Evolutionary conservation across 2,113 vertebrate species (phyloP).

Genomic region (Mirza zaza): DNA sequence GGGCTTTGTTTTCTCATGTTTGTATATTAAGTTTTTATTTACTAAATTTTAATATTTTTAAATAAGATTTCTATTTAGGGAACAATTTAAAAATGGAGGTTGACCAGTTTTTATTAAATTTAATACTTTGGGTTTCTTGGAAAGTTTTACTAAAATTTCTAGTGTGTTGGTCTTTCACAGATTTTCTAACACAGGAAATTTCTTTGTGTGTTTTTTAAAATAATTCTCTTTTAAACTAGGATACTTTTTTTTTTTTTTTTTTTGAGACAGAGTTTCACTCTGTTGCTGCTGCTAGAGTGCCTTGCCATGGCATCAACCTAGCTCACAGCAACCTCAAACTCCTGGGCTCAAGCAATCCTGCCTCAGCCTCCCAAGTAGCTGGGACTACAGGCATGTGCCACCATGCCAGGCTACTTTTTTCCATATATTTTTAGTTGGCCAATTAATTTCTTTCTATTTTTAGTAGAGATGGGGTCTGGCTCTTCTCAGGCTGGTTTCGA

Average conservation of each 20-base stretch:
- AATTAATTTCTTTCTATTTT: too few species aligned
- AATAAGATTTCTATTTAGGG: neutral
- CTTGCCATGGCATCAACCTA: too few species aligned
- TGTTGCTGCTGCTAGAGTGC: too few species aligned
- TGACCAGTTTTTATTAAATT: neutral
- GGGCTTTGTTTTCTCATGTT: neutral
- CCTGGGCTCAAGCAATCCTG: too few species aligned
- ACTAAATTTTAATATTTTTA: neutral
- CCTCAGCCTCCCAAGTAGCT: too few species aligned
- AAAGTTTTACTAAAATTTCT: conserved; percentile 16
- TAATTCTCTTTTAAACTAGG: neutral
- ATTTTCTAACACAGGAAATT: neutral
- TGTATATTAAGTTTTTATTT: neutral
- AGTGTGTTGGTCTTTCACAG: neutral
- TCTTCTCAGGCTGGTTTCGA: too few species aligned
- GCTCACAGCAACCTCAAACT: too few species aligned
- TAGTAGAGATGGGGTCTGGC: too few species aligned
- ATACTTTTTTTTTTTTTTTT: neutral
- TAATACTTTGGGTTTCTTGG: neutral
- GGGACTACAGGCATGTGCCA: too few species aligned
- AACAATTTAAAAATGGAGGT: neutral
- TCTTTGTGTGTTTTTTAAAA: neutral
- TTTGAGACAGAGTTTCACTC: too few species aligned
- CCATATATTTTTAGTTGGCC: too few species aligned
- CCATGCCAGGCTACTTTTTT: too few species aligned